Evolutionary conservation across 2,797 vertebrate genomes (phyloP).

Genomic region (Adrianichthys oophorus): DNA sequence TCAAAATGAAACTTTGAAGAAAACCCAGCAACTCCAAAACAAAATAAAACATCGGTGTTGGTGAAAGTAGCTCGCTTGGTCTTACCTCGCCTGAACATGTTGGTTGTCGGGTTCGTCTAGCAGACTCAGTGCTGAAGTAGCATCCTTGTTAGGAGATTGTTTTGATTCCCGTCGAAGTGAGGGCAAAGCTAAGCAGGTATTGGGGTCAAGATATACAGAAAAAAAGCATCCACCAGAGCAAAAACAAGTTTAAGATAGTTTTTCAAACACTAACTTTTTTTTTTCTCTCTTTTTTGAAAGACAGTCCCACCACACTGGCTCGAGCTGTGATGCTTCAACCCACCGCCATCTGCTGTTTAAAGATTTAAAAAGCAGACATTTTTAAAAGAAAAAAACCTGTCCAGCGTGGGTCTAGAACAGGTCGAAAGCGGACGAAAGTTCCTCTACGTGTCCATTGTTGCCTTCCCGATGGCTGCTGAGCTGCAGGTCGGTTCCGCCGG

Average conservation of each 20-base stretch:
- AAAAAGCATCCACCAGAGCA: constrained; percentile 9
- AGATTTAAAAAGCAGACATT: constrained; percentile 23
- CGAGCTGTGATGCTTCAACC: constrained; percentile 24
- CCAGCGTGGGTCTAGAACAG: neutral
- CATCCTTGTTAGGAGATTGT: constrained; percentile 52
- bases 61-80: neutral
- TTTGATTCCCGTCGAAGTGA: constrained; percentile 35
- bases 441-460: constrained; percentile 15
- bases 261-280: neutral
- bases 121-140: constrained; percentile 49
- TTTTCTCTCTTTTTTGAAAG: neutral
- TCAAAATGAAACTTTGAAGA: no score
- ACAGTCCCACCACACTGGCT: constrained; percentile 20
- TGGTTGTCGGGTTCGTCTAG: constrained; percentile 60
- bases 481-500: constrained; percentile 9
- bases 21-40: no score
- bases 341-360: constrained; percentile 42
- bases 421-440: constrained; percentile 40
- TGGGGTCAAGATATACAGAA: constrained; percentile 2
- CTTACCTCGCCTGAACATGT: constrained; percentile 72
- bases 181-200: constrained; percentile 9
- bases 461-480: constrained; percentile 22
- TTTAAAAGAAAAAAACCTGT: neutral
- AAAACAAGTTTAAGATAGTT: constrained; percentile 40
- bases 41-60: no score